Evolutionary conservation across 1,140 invertebrate species (phyloP).

Genomic region (Drosophila kepulauana): DNA sequence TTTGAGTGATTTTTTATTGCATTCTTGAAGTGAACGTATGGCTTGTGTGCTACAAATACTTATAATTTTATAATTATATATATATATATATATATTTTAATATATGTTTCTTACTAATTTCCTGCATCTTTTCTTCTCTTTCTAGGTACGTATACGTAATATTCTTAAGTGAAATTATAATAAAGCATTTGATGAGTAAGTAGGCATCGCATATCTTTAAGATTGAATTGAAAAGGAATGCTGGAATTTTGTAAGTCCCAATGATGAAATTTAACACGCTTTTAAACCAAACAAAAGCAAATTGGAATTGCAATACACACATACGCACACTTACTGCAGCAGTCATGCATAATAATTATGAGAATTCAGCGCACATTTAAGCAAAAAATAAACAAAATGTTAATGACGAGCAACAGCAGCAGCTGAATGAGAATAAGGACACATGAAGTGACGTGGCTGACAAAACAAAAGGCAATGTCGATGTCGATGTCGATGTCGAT

Average conservation of each 20-base stretch:
- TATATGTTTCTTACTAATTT: slow-evolving; percentile 46
- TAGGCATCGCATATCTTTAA: not conserved
- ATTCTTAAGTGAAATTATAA: slow-evolving; percentile 13
- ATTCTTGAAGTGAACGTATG: slow-evolving; percentile 40
- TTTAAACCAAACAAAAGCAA: slow-evolving; percentile 66
- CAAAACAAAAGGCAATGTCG: not conserved
- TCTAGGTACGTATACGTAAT: slow-evolving; percentile 72
- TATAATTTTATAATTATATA: no score
- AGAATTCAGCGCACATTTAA: slow-evolving; percentile 59
- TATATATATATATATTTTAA: not conserved
- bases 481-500: not conserved
- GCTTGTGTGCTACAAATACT: not conserved
- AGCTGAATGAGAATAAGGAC: not conserved
- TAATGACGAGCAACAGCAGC: slow-evolving; percentile 46
- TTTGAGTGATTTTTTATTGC: slow-evolving; percentile 68
- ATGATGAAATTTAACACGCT: slow-evolving; percentile 55
- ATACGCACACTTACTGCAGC: slow-evolving; percentile 18
- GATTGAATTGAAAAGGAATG: not conserved
- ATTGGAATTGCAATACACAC: slow-evolving; percentile 42
- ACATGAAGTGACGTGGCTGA: not conserved
- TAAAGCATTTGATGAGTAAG: not conserved
- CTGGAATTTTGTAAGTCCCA: not conserved
- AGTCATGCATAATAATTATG: slow-evolving; percentile 67
- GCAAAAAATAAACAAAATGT: slow-evolving; percentile 70
- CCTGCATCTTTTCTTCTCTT: slow-evolving; percentile 36